Evolutionary conservation across 2,888 invertebrate species (phyloP).

Genomic region (Cantharis rustica): DNA sequence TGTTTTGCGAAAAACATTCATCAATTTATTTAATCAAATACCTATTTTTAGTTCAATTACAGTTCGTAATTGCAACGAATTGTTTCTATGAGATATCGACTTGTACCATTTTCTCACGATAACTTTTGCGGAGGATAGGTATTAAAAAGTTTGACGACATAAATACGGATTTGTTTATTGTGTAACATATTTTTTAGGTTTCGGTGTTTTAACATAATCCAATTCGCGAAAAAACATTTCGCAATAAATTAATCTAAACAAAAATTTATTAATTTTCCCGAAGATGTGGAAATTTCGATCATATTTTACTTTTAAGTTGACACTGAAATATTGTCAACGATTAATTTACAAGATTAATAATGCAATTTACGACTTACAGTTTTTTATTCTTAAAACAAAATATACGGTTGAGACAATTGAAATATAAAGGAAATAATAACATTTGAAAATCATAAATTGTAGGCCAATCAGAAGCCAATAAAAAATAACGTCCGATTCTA

Average conservation of each 20-base stretch:
- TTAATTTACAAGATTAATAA: not conserved
- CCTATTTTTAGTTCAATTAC: not conserved
- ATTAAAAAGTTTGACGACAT: not conserved
- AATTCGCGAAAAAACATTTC: not conserved
- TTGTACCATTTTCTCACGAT: conserved; percentile 1
- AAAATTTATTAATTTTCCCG: not conserved
- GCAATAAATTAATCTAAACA: not conserved
- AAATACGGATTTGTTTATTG: not conserved
- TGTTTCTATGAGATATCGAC: not conserved
- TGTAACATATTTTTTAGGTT: not conserved
- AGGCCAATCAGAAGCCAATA: no score
- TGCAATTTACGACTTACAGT: not conserved
- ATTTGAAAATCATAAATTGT: not conserved
- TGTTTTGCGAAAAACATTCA: not conserved
- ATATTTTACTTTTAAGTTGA: not conserved
- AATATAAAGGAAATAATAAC: not conserved
- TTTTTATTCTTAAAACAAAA: not conserved
- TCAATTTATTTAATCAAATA: not conserved
- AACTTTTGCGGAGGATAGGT: not conserved
- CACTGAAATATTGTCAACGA: not conserved
- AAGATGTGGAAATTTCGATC: not conserved
- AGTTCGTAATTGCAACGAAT: not conserved
- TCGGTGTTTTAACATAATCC: not conserved
- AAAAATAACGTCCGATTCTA: not conserved
- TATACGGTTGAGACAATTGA: not conserved